Evolutionary conservation across 2,888 invertebrate genomes (phyloP), one percentile per base, ranked within the genome.

Genomic region (Spodoptera exigua): DNA sequence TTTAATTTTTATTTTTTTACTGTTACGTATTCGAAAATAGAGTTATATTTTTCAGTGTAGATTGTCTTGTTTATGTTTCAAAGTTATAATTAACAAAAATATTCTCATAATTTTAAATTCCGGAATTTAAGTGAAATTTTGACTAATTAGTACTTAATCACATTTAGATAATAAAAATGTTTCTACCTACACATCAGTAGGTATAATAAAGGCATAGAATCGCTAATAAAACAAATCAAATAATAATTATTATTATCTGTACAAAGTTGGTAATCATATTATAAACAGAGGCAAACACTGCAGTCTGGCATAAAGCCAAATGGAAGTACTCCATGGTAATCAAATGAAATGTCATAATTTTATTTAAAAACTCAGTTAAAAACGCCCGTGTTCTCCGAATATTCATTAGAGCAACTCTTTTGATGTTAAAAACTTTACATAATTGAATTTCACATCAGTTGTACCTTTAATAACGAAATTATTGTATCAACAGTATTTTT

Each of bases 281-380:
- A 60, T 62, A 72, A 69, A 64, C 68, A 58, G 60, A 41, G 37
- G 51, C 40, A 46, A 59, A 43, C 44, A 21, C 41, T 56, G 45
- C 71, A 47, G 21, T 35, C 39, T 74, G 74, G 76, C 70, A 11
- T 21, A 40, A 11, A 0, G 76, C 75, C 74, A 74, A 76, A 67
- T 55, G 34, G 27, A 56, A 37, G 27, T 27, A 48, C 48, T 27
- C 17, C 57, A 41, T 61, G 45, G 54, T 62, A 61, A 62, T 65
- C 68, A 68, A 71, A 76, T 68, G 51, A 70, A 45, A 48, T 55
- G 53, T 73, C 53, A 61, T 61, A 76, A 60, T 65, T 68, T 60
- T 27, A 27, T 27, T 27, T 27, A 9, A 27, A 27, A 66, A 47
- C 3, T 40, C 48, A 67, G 44, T 60, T 56, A 53, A 71, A 61